Percentiles rank a stretch among this genome's conserved stretches.
phyloP scores from a whole-genome alignment of 1,140 invertebrate genomes.

The Drosophila quadrilineata region DNA sequence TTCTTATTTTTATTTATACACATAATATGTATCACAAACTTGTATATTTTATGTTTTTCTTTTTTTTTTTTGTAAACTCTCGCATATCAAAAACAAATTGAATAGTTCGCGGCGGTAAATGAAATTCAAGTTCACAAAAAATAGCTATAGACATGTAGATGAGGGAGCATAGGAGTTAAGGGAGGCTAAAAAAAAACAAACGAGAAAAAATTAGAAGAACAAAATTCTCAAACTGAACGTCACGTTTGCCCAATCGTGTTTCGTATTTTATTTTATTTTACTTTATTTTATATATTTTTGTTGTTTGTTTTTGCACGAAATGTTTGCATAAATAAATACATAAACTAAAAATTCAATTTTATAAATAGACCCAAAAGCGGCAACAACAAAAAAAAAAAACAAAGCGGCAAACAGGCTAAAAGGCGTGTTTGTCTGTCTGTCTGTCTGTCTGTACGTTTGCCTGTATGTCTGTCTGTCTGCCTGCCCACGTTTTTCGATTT shows the following conservation, averaged over 20 bases:
- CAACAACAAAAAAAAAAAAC: too few species aligned
- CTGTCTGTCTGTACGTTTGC: too few species aligned
- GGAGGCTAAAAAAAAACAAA: conserved; percentile 16
- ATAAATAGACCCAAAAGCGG: conserved; percentile 33
- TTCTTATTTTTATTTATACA: conserved; percentile 22
- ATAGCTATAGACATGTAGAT: conserved; percentile 18
- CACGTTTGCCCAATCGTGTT: conserved; percentile 67
- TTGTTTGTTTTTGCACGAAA: conserved; percentile 31
- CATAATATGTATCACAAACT: conserved; percentile 4
- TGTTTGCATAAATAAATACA: conserved; percentile 60
- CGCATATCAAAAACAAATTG: conserved; percentile 3
- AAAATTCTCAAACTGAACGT: conserved; percentile 46
- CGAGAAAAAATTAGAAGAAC: neutral
- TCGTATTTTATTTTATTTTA: conserved; percentile 25
- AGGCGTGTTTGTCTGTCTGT: neutral
- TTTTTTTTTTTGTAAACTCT: too few species aligned
- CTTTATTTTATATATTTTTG: conserved; percentile 12
- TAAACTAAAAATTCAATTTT: conserved; percentile 43
- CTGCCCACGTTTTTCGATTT: conserved; percentile 75
- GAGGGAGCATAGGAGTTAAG: too few species aligned
- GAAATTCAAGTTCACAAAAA: conserved; percentile 65
- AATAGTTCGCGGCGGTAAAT: conserved; percentile 38
- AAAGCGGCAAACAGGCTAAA: conserved; percentile 7
- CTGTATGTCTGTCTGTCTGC: neutral
- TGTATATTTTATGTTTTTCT: too few species aligned